phyloP scores from a whole-genome alignment of 2,113 vertebrate genomes.

The Galeopterus variegatus region DNA sequence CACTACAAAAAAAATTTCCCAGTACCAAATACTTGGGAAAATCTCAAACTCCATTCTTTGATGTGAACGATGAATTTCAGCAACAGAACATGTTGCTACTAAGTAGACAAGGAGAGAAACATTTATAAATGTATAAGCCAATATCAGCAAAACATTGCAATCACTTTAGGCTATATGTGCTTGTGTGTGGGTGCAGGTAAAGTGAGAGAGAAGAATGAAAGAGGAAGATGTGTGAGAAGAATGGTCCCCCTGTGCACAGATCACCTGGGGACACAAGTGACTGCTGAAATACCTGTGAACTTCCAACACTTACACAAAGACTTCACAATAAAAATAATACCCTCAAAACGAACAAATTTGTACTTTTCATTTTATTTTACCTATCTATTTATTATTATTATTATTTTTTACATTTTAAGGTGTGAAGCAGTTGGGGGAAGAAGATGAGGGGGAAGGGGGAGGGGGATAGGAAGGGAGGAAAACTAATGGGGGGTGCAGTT shows the following conservation, averaged over 20 bases:
- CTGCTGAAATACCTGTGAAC: background rate
- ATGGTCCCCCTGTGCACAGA: background rate
- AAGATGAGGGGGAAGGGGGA: too few relatives aligned
- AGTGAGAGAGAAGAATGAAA: background rate
- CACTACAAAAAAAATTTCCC: constrained; percentile 1
- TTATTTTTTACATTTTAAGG: too few relatives aligned
- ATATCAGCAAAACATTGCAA: background rate
- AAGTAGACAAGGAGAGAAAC: background rate
- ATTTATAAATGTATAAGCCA: background rate
- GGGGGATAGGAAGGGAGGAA: too few relatives aligned
- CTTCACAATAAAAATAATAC: background rate
- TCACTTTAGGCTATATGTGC: too few relatives aligned
- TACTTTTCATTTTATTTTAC: background rate
- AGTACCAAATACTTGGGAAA: constrained; percentile 26
- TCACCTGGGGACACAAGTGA: background rate
- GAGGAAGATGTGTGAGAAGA: background rate
- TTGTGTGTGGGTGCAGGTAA: background rate
- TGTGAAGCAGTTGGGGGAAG: too few relatives aligned
- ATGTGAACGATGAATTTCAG: background rate
- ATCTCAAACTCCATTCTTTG: constrained; percentile 51
- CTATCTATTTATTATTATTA: too few relatives aligned
- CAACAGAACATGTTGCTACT: constrained; percentile 32
- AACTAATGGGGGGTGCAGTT: too few relatives aligned
- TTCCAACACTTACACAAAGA: background rate
- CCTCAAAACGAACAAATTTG: constrained; percentile 16